A percentile compares a stretch with the other conserved stretches of the same genome.
phyloP scores from a whole-genome alignment of 2,888 invertebrate species.

The Amorpha juglandis region DNA sequence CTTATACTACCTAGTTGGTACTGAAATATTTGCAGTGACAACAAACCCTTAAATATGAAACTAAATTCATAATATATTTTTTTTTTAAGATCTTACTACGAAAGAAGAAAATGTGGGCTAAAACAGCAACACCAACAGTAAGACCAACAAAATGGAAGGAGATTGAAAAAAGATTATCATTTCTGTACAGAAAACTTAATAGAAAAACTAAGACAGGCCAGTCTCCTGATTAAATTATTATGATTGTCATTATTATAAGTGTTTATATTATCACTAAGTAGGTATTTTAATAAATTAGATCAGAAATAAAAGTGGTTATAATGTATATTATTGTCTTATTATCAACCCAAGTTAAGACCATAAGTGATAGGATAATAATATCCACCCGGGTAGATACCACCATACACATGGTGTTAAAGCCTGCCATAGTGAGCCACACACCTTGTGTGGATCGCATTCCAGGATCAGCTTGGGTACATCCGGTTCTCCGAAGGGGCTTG shows the following conservation, averaged over 20 bases:
- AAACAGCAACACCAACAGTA: conserved; percentile 83
- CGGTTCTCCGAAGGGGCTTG: no score
- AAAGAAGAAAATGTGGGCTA: conserved; percentile 87
- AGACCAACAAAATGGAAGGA: conserved; percentile 92
- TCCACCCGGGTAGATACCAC: no score
- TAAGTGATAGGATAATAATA: no score
- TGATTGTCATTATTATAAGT: conserved; percentile 26
- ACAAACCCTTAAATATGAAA: no score
- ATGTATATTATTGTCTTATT: not conserved
- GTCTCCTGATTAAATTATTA: conserved; percentile 58
- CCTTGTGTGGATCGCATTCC: no score
- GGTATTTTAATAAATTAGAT: conserved; percentile 27
- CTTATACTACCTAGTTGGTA: no score
- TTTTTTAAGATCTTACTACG: conserved; percentile 86
- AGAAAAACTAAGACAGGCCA: conserved; percentile 90
- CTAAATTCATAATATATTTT: conserved; percentile 31
- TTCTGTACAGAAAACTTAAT: conserved; percentile 91
- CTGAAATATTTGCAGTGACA: no score
- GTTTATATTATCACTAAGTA: conserved; percentile 22
- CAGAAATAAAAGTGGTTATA: not conserved
- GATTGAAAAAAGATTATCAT: conserved; percentile 88
- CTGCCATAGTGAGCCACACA: no score
- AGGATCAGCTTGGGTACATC: no score
- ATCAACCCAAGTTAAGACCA: no score
- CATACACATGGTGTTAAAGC: no score